Evolutionary conservation across 2,113 vertebrate genomes (phyloP).

Genomic region (Equus przewalskii): DNA sequence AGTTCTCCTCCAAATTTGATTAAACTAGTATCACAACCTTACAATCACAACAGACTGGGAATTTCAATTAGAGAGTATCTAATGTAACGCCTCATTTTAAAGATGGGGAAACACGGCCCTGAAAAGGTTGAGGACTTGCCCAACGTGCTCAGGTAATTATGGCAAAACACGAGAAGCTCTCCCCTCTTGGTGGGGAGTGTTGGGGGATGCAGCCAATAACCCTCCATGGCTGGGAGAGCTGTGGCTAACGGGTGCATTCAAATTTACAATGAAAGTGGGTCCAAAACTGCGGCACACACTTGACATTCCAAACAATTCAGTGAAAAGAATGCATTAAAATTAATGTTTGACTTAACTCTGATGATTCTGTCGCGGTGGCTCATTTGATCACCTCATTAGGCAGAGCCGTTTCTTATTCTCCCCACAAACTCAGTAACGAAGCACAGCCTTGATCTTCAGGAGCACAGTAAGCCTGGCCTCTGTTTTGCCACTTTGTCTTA

Average conservation of each 20-base stretch:
- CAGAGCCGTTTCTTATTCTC: background rate
- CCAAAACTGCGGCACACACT: background rate
- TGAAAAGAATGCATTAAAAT: slow-evolving; percentile 29
- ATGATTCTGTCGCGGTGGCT: background rate
- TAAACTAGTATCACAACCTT: background rate
- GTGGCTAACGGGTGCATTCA: background rate
- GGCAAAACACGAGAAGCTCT: background rate
- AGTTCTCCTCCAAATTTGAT: background rate
- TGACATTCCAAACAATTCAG: background rate
- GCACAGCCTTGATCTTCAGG: background rate
- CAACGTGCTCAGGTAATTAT: background rate
- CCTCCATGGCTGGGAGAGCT: background rate
- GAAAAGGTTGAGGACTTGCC: background rate
- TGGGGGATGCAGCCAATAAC: background rate
- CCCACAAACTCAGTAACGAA: background rate
- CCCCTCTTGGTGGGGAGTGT: background rate
- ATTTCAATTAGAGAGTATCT: background rate
- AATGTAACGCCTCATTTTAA: background rate
- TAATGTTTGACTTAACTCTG: background rate
- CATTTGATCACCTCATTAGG: background rate
- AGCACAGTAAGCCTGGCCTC: no score
- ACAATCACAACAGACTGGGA: background rate
- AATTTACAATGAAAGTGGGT: background rate
- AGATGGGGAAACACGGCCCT: background rate
- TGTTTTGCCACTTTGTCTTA: background rate